Evolutionary conservation across 2,113 vertebrate species (phyloP).

Genomic region (Phylloscopus trochilus): DNA sequence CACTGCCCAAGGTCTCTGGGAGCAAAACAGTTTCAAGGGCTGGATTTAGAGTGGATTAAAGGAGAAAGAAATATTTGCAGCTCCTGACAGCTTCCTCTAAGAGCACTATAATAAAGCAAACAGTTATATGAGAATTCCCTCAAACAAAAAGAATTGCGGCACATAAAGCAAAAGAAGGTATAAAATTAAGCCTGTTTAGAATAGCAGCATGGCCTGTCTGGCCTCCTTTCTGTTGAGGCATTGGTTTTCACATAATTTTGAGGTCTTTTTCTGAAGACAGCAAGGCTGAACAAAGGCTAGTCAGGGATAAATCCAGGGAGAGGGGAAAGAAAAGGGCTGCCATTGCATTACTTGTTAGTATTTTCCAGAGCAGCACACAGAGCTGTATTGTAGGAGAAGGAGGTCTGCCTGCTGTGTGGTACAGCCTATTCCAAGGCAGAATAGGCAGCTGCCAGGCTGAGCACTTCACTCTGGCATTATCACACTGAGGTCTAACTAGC

Average conservation of each 20-base stretch:
- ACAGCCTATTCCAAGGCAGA: not conserved
- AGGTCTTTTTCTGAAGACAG: not conserved
- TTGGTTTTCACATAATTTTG: not conserved
- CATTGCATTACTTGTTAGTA: not conserved
- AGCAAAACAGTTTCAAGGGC: not conserved
- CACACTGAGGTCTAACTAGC: not conserved
- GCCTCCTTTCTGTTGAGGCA: not conserved
- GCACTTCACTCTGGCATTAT: not conserved
- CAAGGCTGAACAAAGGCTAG: fast-evolving
- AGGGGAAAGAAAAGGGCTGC: not conserved
- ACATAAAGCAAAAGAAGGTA: not conserved
- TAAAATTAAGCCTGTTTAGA: not conserved
- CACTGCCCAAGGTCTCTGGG: not conserved
- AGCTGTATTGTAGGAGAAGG: not conserved
- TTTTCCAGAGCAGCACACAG: not conserved
- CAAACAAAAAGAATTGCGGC: not conserved
- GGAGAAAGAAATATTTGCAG: not conserved
- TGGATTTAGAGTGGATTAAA: not conserved
- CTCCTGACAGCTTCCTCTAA: not conserved
- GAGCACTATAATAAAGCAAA: not conserved
- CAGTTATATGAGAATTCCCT: not conserved
- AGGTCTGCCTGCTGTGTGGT: not conserved
- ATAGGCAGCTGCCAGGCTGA: not conserved
- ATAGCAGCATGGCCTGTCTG: not conserved
- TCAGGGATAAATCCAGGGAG: not conserved